phyloP scores from a whole-genome alignment of 2,888 invertebrate species.

The Leucoma salicis region DNA sequence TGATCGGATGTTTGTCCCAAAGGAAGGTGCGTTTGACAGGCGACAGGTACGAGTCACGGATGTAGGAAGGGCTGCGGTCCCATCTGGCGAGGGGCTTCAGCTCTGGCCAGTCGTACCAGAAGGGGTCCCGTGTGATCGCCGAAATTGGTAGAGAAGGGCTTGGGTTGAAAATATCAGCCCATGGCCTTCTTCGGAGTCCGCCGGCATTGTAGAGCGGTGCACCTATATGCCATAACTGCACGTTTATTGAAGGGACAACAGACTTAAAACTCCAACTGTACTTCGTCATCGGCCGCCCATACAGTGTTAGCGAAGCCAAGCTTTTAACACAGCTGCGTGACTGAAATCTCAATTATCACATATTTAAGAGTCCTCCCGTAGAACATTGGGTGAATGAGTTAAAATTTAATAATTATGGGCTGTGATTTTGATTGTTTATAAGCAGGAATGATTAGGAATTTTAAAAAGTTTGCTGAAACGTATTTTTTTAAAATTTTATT shows the following conservation, averaged over 20 bases:
- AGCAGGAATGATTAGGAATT: too few relatives aligned
- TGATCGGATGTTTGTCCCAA: constrained; percentile 95
- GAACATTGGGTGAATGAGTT: too few relatives aligned
- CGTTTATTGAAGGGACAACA: constrained; percentile 63
- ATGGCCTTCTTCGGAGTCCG: constrained; percentile 81
- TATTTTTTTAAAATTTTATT: too few relatives aligned
- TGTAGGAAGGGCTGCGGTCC: constrained; percentile 88
- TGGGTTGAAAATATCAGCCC: constrained; percentile 90
- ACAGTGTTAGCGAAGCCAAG: constrained; percentile 44
- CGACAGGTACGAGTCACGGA: constrained; percentile 94
- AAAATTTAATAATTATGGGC: too few relatives aligned
- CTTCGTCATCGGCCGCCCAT: constrained; percentile 66
- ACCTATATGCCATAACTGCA: constrained; percentile 76
- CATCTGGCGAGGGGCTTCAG: constrained; percentile 88
- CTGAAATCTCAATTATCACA: constrained; percentile 10
- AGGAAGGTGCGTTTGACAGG: constrained; percentile 95
- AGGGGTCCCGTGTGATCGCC: constrained; percentile 92
- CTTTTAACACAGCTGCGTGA: constrained; percentile 29
- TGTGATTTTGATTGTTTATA: too few relatives aligned
- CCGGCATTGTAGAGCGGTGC: constrained; percentile 88
- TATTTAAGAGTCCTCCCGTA: background rate
- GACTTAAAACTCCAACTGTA: constrained; percentile 47
- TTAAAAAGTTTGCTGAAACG: too few relatives aligned
- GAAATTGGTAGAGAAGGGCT: constrained; percentile 89
- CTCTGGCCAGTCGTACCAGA: constrained; percentile 93